Conservation (phyloP, 1,140 invertebrate genomes). For the Pseudomyrmex sp. region DNA sequence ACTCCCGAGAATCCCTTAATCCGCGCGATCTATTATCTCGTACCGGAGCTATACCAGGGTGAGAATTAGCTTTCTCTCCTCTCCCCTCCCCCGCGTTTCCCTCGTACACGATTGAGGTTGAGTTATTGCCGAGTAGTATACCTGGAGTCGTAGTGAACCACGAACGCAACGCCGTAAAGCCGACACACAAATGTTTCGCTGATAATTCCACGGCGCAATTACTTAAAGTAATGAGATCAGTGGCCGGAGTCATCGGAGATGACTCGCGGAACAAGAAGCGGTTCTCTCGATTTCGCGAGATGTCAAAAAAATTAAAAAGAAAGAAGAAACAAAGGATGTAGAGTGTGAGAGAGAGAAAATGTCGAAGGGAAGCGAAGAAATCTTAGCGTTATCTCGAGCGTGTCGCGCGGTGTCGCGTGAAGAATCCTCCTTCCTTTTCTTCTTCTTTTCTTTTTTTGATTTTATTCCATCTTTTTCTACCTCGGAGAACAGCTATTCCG, state of each 20-base stretch:
- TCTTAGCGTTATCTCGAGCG: conserved; percentile 66
- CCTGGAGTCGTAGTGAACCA: conserved; percentile 27
- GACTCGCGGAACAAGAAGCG: background rate
- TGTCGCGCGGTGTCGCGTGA: conserved; percentile 52
- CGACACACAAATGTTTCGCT: conserved; percentile 68
- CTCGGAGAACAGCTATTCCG: conserved; percentile 31
- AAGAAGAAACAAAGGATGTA: background rate
- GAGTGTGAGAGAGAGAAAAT: background rate
- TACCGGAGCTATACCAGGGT: conserved; percentile 52
- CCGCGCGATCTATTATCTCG: conserved; percentile 73
- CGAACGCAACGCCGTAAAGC: conserved; percentile 44
- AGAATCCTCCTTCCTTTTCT: conserved; percentile 12
- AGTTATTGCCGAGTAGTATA: conserved; percentile 69
- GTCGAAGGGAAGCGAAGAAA: conserved; percentile 27
- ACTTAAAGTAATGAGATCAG: conserved; percentile 53
- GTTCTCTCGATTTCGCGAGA: conserved; percentile 2
- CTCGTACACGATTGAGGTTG: conserved; percentile 56
- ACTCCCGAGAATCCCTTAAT: conserved; percentile 69
- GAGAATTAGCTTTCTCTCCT: conserved; percentile 70
- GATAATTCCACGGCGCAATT: conserved; percentile 71
- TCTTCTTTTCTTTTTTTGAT: background rate
- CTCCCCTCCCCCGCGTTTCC: background rate
- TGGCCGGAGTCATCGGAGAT: background rate
- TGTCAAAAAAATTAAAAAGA: background rate
- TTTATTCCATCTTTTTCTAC: background rate